Conservation (phyloP, 2,888 invertebrate species). For the Xanthorhoe designata region DNA sequence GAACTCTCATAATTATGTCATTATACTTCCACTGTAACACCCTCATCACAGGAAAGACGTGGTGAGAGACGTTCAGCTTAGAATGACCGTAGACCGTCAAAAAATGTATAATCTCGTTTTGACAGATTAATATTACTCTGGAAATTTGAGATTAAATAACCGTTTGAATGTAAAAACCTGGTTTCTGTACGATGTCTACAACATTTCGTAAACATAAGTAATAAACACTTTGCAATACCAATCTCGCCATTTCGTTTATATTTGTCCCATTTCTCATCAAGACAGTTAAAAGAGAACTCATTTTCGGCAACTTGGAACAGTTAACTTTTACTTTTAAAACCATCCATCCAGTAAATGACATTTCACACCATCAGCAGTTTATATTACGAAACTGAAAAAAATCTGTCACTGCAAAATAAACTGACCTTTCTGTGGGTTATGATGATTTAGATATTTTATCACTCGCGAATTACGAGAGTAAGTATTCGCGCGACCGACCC, state of each 20-base stretch:
- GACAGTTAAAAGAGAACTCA: conserved; percentile 27
- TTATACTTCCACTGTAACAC: too few species aligned
- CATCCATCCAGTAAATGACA: background rate
- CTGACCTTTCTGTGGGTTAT: conserved; percentile 37
- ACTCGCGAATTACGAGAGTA: conserved; percentile 33
- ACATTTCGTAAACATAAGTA: too few species aligned
- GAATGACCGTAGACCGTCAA: too few species aligned
- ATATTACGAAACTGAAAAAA: conserved; percentile 17
- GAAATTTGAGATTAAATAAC: too few species aligned
- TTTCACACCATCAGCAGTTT: conserved; percentile 2
- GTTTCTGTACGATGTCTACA: background rate
- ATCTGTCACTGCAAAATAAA: conserved; percentile 29
- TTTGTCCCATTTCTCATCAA: conserved; percentile 16
- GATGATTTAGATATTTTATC: conserved; percentile 26
- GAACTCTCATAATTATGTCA: too few species aligned
- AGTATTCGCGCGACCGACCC: conserved; percentile 36
- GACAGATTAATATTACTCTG: too few species aligned
- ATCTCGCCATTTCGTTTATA: background rate
- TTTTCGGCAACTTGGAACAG: conserved; percentile 19
- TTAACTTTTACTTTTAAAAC: conserved; percentile 18
- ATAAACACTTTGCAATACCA: background rate
- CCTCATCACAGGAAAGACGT: too few species aligned
- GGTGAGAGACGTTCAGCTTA: too few species aligned
- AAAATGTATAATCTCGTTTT: too few species aligned
- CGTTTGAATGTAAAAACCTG: too few species aligned